A percentile compares a stretch with the other conserved stretches of the same genome.
These are phyloP conservation scores for Trichechus manatus DNA, from an alignment of 2,113 vertebrate genomes.

Conservation along the genomic window DNA sequence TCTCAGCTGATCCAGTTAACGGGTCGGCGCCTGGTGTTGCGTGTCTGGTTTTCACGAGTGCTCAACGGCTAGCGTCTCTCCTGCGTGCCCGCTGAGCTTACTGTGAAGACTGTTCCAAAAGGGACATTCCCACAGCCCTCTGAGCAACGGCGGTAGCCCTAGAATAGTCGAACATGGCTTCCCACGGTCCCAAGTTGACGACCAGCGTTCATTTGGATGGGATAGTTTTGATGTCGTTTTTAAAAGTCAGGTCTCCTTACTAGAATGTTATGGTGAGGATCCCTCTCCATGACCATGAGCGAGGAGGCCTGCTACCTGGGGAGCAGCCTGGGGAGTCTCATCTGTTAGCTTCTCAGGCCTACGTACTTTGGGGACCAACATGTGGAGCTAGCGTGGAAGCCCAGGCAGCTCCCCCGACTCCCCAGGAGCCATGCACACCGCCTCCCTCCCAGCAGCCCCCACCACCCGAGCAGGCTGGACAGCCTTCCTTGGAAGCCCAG, in stretches of 20 bases:
- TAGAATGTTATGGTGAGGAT: not conserved
- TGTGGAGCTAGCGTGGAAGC: not conserved
- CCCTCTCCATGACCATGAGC: not conserved
- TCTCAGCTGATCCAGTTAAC: not conserved
- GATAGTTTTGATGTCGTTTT: not conserved
- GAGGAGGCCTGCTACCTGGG: not conserved
- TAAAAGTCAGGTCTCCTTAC: not conserved
- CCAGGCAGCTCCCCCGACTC: not conserved
- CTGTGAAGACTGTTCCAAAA: not conserved
- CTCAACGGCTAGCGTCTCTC: not conserved
- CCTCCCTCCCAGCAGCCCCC: not conserved
- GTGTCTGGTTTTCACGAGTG: not conserved
- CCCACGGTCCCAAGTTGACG: not conserved
- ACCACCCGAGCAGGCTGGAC: not conserved
- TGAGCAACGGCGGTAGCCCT: not conserved
- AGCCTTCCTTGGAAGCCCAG: not conserved
- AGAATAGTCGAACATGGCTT: not conserved
- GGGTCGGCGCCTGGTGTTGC: not conserved
- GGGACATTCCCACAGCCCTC: no score
- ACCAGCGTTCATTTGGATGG: not conserved
- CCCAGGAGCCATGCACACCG: fast-evolving
- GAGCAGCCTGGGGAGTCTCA: not conserved
- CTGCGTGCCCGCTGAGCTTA: not conserved
- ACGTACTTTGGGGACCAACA: not conserved
- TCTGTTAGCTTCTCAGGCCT: not conserved